Evolutionary conservation across 1,140 invertebrate species (phyloP).

Genomic region (Hylyphantes graminicola): DNA sequence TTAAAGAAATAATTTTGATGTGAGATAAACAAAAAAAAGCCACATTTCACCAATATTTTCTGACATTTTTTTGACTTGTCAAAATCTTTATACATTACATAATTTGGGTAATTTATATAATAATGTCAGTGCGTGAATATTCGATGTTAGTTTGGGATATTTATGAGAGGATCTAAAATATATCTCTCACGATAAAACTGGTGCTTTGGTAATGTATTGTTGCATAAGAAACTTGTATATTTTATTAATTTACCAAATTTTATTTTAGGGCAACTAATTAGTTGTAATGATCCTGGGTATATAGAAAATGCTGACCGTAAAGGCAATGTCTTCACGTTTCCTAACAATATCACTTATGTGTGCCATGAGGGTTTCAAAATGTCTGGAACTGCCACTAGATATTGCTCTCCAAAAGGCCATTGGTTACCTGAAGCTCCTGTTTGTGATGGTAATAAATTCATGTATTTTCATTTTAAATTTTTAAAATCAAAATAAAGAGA

Average conservation of each 20-base stretch:
- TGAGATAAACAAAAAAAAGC: too few relatives aligned
- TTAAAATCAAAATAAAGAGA: neutral
- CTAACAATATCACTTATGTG: constrained; percentile 88
- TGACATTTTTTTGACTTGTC: too few relatives aligned
- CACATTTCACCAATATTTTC: too few relatives aligned
- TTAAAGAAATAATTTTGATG: too few relatives aligned
- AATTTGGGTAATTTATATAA: too few relatives aligned
- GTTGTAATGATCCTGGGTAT: constrained; percentile 86
- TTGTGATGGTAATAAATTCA: constrained; percentile 42
- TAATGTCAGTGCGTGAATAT: too few relatives aligned
- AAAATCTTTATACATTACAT: too few relatives aligned
- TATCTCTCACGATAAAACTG: too few relatives aligned
- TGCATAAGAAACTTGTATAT: neutral
- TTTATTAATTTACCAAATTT: neutral
- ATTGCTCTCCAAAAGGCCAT: constrained; percentile 84
- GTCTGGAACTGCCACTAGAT: constrained; percentile 81
- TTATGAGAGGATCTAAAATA: too few relatives aligned
- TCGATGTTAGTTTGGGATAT: too few relatives aligned
- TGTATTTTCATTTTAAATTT: neutral
- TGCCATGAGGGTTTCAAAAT: constrained; percentile 92
- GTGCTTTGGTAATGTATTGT: too few relatives aligned
- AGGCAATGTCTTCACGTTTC: constrained; percentile 90
- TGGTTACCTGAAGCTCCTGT: constrained; percentile 68
- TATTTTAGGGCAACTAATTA: constrained; percentile 73
- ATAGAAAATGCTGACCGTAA: constrained; percentile 90